Evolutionary conservation across 2,797 vertebrate species (phyloP), one percentile per base, ranked within the genome.

Genomic region (Crenuchus spilurus): DNA sequence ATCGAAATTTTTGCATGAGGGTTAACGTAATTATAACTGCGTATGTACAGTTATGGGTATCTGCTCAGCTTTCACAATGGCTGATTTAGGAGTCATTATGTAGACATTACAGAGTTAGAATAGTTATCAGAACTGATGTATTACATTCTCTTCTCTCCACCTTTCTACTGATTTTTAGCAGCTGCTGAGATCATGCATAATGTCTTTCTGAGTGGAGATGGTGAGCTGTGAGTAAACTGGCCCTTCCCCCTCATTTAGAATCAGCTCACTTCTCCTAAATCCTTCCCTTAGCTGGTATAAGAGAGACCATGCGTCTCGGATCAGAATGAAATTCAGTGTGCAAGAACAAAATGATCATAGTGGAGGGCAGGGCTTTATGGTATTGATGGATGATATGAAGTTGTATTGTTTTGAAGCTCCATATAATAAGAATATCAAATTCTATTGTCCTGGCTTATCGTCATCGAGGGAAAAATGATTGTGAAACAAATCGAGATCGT

Each of bases 281-380:
- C 42, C 4, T 58, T 48, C 16, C 22, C 24, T 18, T 6, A 31
- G 11, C 22, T 2, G 0, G 39, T 57, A 3, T 16, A 46, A 67
- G 58, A 58, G 1, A 10, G 20, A n/a, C n/a, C 39, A 5, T 46
- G 37, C 35, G 10, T 48, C 18, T 44, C 48, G 51, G 55, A 49
- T 24, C 33, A 54, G 30, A 54, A 26, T 73, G 60, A 54, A 64
- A 73, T 4, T 18, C 6, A 33, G 70, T 18, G 26, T 33, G 37
- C 18, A 24, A n/a, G n/a, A n/a, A n/a, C n/a, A n/a, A n/a, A n/a
- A n/a, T n/a, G n/a, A n/a, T n/a, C n/a, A n/a, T n/a, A n/a, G n/a
- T n/a, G n/a, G n/a, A n/a, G n/a, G n/a, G n/a, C n/a, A n/a, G n/a
- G n/a, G n/a, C n/a, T n/a, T n/a, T n/a, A n/a, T n/a, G n/a, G n/a